Conservation (phyloP, 1,140 invertebrate species). For the Lasioglossum baleicum region DNA sequence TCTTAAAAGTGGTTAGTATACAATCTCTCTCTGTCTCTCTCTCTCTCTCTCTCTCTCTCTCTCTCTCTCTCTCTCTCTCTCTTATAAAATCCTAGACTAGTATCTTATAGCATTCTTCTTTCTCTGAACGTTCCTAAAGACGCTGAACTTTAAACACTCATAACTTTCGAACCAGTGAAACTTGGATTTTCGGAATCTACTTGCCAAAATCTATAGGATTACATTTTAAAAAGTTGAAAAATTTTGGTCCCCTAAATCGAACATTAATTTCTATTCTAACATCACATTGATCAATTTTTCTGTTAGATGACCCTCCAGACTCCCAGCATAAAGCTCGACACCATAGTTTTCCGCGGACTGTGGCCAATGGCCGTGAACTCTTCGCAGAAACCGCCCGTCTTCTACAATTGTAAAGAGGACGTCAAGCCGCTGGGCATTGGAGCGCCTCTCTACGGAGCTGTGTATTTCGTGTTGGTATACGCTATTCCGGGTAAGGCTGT, state of each 20-base stretch:
- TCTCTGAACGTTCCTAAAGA: too few relatives aligned
- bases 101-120: neutral
- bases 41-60: neutral
- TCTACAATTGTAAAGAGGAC: conserved; percentile 66
- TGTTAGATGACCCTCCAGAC: conserved; percentile 65
- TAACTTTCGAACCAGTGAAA: too few relatives aligned
- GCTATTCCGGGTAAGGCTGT: conserved; percentile 83
- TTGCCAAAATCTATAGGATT: too few relatives aligned
- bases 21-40: neutral
- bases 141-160: too few relatives aligned
- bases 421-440: conserved; percentile 63
- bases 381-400: conserved; percentile 48
- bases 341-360: conserved; percentile 54
- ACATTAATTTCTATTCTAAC: too few relatives aligned
- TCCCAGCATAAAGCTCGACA: conserved; percentile 50
- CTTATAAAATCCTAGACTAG: neutral
- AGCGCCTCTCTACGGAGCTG: conserved; percentile 82
- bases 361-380: conserved; percentile 27
- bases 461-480: conserved; percentile 87
- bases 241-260: too few relatives aligned
- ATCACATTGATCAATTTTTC: neutral
- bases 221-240: too few relatives aligned
- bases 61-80: neutral
- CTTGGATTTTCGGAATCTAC: too few relatives aligned
- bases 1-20: conserved; percentile 80